A percentile compares a stretch with the other conserved stretches of the same genome.
Conservation (phyloP, 2,888 invertebrate species). For the Cheilosia urbana region DNA sequence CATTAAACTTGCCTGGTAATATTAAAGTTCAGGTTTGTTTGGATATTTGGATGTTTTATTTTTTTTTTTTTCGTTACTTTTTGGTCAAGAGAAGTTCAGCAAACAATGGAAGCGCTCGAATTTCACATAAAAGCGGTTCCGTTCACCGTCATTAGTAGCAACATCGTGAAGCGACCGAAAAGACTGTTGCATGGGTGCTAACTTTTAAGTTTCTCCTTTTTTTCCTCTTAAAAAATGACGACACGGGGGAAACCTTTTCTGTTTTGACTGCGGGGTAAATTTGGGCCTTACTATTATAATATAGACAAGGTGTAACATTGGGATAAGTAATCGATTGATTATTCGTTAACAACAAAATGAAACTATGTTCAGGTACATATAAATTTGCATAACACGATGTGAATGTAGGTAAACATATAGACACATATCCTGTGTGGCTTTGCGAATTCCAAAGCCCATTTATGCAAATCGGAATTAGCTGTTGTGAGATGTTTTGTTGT, state of each 20-base stretch:
- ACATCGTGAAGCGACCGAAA: background rate
- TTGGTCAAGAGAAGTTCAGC: constrained; percentile 37
- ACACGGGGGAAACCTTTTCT: constrained; percentile 24
- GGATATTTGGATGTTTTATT: constrained; percentile 19
- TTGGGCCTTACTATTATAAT: constrained; percentile 2
- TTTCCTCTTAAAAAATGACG: background rate
- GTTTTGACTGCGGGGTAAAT: constrained; percentile 13
- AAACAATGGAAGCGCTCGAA: constrained; percentile 58
- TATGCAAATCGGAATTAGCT: constrained; percentile 64
- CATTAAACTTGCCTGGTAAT: constrained; percentile 61
- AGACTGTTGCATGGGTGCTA: constrained; percentile 47
- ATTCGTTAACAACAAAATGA: constrained; percentile 22
- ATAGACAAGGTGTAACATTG: constrained; percentile 6
- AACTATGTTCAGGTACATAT: constrained; percentile 16
- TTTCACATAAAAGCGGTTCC: constrained; percentile 64
- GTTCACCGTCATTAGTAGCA: constrained; percentile 37
- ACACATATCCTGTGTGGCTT: constrained; percentile 19
- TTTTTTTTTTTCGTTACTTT: constrained; percentile 18
- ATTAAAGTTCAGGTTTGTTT: constrained; percentile 52
- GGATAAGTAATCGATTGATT: constrained; percentile 62
- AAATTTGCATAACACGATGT: constrained; percentile 67
- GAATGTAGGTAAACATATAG: constrained; percentile 15
- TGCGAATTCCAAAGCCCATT: constrained; percentile 39
- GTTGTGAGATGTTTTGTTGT: constrained; percentile 14
- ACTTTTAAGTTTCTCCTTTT: constrained; percentile 52